Evolutionary conservation across 2,888 invertebrate species (phyloP), one percentile per base, ranked within the genome.

Genomic region (Halocaridina rubra): DNA sequence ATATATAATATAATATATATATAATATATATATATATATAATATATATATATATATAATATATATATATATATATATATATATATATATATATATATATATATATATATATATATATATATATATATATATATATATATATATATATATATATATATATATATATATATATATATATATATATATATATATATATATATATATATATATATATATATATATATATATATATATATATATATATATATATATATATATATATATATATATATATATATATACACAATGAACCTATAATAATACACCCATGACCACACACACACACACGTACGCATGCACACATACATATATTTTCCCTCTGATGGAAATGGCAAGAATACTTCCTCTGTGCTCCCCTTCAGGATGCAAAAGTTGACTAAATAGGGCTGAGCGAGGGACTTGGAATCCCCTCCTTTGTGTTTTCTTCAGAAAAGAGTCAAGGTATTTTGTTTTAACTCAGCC

Each of bases 91-190:
- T 75, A 46, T 75, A 75, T 53, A 0, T 75, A 75, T 53, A 75
- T 75, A 53, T 75, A 75, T 57, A 53, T 22, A 53, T 53, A 53
- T 53, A 24, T 27, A 75, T 7, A 46, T 53, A 53, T 27, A 53
- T 75, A 27, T 75, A 57, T 27, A 24, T 22, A 75, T 53, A 75
- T 57, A 75, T 75, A 53, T 75, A 75, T 53, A 46, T 7, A 75
- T 46, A 8, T 53, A 57, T 53, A 75, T 57, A 57, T 75, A 75
- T 75, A 57, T 53, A 75, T 75, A 75, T 53, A 53, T 53, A 75
- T 53, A 53, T 75, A 75, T 57, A 75, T 57, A 75, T 53, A 53
- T 53, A 75, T 53, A 57, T 53, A 75, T 53, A 75, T 3, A 75
- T 46, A 75, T 75, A 75, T 75, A 46, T 39, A 46, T 46, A 46